These are phyloP conservation scores for Xestia c-nigrum DNA, from an alignment of 2,888 invertebrate species.

Conservation along the genomic window DNA sequence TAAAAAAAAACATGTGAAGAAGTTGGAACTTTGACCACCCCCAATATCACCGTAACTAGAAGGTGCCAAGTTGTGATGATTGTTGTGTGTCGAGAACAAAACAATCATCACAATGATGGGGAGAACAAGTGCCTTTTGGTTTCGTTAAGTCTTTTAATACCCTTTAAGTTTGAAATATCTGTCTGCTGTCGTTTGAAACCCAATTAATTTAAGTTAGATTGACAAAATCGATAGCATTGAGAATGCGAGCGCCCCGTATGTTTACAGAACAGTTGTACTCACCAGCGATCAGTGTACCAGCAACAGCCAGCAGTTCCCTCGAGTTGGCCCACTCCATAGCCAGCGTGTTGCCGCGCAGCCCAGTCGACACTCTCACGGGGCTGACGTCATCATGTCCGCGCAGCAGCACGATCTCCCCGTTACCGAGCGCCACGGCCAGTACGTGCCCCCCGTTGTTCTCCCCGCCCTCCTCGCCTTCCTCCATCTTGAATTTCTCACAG, in stretches of 20 bases:
- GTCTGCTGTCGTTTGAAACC: background rate
- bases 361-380: constrained; percentile 96
- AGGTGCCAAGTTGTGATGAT: too few relatives aligned
- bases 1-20: too few relatives aligned
- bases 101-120: too few relatives aligned
- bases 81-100: too few relatives aligned
- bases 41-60: too few relatives aligned
- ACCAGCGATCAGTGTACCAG: constrained; percentile 92
- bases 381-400: constrained; percentile 98
- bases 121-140: too few relatives aligned
- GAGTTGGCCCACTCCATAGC: constrained; percentile 99
- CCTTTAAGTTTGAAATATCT: background rate
- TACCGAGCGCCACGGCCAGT: constrained; percentile 96
- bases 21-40: too few relatives aligned
- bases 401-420: constrained; percentile 97
- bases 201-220: background rate
- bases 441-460: constrained; percentile 92
- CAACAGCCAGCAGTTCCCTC: constrained; percentile 97
- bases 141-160: too few relatives aligned
- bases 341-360: constrained; percentile 94
- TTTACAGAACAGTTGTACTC: constrained; percentile 43
- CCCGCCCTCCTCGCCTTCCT: constrained; percentile 95
- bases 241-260: background rate
- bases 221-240: background rate
- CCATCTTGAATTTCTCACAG: constrained; percentile 99